Base-by-base conservation (phyloP, 2,888 invertebrate species). In the Andrena flavipes region DNA sequence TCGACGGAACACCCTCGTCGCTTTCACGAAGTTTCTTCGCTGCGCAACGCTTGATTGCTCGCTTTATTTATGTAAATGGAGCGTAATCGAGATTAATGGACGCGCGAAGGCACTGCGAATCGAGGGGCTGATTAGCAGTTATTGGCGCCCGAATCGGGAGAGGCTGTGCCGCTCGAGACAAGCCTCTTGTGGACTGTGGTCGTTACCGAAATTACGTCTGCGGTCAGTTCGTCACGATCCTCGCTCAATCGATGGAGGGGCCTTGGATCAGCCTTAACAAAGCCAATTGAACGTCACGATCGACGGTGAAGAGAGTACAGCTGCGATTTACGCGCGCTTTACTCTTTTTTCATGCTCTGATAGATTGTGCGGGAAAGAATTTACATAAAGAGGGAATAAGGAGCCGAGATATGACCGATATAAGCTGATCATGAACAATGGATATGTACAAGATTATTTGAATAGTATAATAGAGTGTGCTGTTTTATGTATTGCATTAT, bases 11-110 rank as follows among this genome's bases (percentile, higher is more conserved):
- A 6, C 16, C 29, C 7, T 23, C 29, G n/a, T 30, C 42, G n/a
- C 30, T 29, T 60, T 60, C 59, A 30, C 59, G 16, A 60, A 13
- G 59, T 60, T 60, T 16, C 59, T 23, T 29, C 23, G 10, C 10
- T 56, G 56, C 23, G 16, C 6, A 16, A 29, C 59, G 29, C 26
- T 23, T n/a, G 56, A 4, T 30, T 7, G 42, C 42, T 29, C 16
- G 26, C 33, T 29, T 42, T 54, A 64, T 42, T 62, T 62, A 30
- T 70, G 35, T 48, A 63, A 81, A 69, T 67, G 74, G 65, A 49
- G 30, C 60, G 60, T 71, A 74, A 74, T 74, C 78, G 69, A 60
- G 54, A 70, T 67, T 51, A 78, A 74, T 78, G 70, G 78, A 60
- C 65, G 13, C 42, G 10, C 59, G 42, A 62, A 49, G 64, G 5